Evolutionary conservation across 2,113 vertebrate genomes (phyloP), one percentile per base, ranked within the genome.

Genomic region (Cygnus buccinator): DNA sequence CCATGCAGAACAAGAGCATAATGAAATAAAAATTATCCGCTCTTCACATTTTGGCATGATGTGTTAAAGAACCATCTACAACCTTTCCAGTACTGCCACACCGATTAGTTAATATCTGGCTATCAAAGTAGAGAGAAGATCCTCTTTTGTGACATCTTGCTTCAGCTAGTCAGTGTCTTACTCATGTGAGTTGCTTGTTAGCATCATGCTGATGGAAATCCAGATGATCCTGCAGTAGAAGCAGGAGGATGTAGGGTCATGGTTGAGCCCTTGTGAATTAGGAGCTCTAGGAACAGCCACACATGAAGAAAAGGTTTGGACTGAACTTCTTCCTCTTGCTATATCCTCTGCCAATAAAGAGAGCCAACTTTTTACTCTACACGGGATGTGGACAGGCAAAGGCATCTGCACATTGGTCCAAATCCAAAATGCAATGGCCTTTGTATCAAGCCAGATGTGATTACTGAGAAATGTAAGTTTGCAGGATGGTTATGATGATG

Each of bases 11-110:
- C 91, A 96, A 94, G 93, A 94, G 74, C 90, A 84, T 91, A 93
- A 95, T 94, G 84, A 94, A 94, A 95, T 95, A 95, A 96, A 95
- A 96, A 96, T 94, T 92, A 94, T 82, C 94, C 79, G 55, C 89
- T 94, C 46, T 93, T 96, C 91, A 79, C 71, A 3, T 96, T 94
- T 85, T 96, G 89, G 67, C 89, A 48, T 92, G 84, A 89, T 28
- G n/a, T 74, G 71, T 94, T 95, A 94, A 84, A 96, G 87, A 95
- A 54, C 58, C 90, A 89, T 81, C 93, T 93, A 67, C 68, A 80
- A 78, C 89, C 65, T 92, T 71, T 70, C 52, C 63, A 74, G 75
- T 39, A 50, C 59, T 92, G 83, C 93, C 82, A 75, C 0, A 0
- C 7, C 4, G 1, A 94, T 94, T 92, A 96, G 63, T 85, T 92